Conservation (phyloP, 2,113 vertebrate species). For the Apistogramma diplotaenia region DNA sequence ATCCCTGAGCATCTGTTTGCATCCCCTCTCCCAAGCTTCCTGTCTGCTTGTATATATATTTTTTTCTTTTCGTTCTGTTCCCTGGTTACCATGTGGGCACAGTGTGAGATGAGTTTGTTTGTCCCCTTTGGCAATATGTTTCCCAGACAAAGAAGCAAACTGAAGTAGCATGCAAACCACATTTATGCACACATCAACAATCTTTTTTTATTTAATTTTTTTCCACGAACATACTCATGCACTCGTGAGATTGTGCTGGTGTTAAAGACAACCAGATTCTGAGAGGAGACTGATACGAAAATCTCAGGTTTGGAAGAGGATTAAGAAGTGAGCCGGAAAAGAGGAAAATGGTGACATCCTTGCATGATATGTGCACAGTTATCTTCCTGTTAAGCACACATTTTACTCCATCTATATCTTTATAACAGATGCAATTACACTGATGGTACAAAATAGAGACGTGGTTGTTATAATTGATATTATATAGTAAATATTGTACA, state of each 20-base stretch:
- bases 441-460: too few species aligned
- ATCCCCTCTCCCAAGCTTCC: conserved; percentile 18
- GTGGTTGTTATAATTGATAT: too few species aligned
- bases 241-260: neutral
- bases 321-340: neutral
- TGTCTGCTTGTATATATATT: neutral
- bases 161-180: neutral
- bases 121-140: conserved; percentile 45
- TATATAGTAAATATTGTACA: too few species aligned
- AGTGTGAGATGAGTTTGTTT: conserved; percentile 57
- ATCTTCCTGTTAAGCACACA: neutral
- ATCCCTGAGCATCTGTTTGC: conserved; percentile 51
- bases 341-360: neutral
- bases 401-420: neutral
- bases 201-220: too few species aligned
- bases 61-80: conserved; percentile 20
- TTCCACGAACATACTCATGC: neutral
- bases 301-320: neutral
- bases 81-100: conserved; percentile 51
- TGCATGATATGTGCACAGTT: too few species aligned
- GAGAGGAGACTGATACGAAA: neutral
- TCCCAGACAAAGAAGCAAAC: conserved; percentile 9
- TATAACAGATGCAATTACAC: neutral
- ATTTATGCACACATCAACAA: neutral
- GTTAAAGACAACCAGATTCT: neutral